Base-by-base conservation (phyloP, 2,113 vertebrate genomes). In the Strix aluco region DNA sequence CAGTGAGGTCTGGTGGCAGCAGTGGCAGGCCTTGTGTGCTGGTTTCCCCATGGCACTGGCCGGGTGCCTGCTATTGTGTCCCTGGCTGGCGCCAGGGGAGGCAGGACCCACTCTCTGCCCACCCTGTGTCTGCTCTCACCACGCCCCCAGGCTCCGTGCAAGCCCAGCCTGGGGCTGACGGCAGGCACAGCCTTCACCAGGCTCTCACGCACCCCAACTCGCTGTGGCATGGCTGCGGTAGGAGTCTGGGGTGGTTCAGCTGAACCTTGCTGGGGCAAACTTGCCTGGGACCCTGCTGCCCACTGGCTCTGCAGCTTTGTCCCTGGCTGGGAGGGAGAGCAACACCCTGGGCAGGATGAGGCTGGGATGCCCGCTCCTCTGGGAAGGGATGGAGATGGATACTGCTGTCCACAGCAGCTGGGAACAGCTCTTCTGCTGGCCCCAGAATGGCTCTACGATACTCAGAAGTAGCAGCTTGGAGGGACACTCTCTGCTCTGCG, bases 201-300 rank as follows among this genome's bases (percentile, higher is more conserved):
- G 20, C 29, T 46, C 19, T 58, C 1, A 1, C 2, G 3, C 19
- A 46, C 32, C 74, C 21, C 3, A 7, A 34, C n/a, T 42, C 1
- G 1, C 38, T 34, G 57, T 2, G 10, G 57, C 32, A 65, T 0
- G 0, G 30, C 52, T 2, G 0, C 1, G 3, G 70, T 1, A 36
- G 22, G 26, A 86, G 32, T 20, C 23, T 2, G 4, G 21, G 20
- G 4, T 51, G 38, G 11, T 51, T 83, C 44, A 72, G 6, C 29
- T 2, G 2, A 47, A 83, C 14, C 14, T 67, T 67, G 25, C 52
- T 67, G 47, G 10, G 23, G 13, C 38, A 46, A 11, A 54, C 44
- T 81, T 57, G 34, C 42, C 36, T 3, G 13, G 30, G 23, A 65
- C 32, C 29, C n/a, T 36, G 27, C 58, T 83, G 42, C 67, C 23